A percentile compares a stretch with the other conserved stretches of the same genome.
These are phyloP conservation scores for Tenebrio molitor DNA, from an alignment of 1,140 invertebrate species.

Conservation along the genomic window DNA sequence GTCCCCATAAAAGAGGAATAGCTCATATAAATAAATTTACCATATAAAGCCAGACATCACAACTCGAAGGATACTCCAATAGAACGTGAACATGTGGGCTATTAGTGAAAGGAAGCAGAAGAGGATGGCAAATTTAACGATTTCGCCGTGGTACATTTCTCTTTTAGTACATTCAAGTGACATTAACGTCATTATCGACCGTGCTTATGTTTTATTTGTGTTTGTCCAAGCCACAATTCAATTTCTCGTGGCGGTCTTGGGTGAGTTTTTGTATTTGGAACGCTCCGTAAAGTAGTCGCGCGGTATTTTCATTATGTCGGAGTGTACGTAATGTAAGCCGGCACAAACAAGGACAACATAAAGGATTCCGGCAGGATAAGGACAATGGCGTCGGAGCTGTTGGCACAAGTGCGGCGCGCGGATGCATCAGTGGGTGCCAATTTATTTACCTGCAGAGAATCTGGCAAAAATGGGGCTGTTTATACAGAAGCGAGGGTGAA, in stretches of 20 bases:
- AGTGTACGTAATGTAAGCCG: too few species aligned
- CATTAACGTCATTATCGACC: constrained; percentile 23
- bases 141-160: constrained; percentile 20
- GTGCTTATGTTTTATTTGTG: constrained; percentile 19
- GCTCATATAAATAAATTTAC: constrained; percentile 20
- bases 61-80: not conserved
- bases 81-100: not conserved
- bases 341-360: too few species aligned
- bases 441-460: too few species aligned
- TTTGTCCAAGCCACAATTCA: not conserved
- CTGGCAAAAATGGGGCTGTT: too few species aligned
- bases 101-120: constrained; percentile 32
- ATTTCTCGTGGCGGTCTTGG: not conserved
- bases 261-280: constrained; percentile 9
- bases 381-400: too few species aligned
- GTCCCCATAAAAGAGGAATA: not conserved
- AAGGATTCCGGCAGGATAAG: too few species aligned
- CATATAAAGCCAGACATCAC: not conserved
- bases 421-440: too few species aligned
- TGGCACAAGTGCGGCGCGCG: too few species aligned
- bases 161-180: constrained; percentile 5
- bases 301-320: constrained; percentile 6
- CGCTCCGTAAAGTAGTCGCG: not conserved
- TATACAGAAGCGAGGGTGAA: constrained; percentile 21
- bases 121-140: constrained; percentile 29